These are phyloP conservation scores for Sprattus sprattus DNA, from an alignment of 2,113 vertebrate genomes.

Conservation along the genomic window DNA sequence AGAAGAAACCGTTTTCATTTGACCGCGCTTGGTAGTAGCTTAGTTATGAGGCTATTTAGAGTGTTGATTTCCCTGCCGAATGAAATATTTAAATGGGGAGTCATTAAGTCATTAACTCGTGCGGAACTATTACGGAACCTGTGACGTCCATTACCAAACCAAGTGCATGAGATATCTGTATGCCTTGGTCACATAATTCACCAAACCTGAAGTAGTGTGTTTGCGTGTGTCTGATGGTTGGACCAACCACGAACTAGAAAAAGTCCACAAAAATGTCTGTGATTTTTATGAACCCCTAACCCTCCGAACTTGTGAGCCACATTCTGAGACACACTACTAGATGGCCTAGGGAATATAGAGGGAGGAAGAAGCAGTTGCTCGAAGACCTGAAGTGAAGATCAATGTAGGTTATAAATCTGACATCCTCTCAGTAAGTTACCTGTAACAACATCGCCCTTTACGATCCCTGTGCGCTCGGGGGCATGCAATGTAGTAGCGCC, in stretches of 20 bases:
- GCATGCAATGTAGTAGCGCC: background rate
- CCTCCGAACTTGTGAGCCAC: too few relatives aligned
- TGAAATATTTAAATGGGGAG: slow-evolving; percentile 39
- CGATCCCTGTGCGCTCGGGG: background rate
- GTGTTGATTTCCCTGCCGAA: slow-evolving; percentile 29
- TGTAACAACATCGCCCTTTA: background rate
- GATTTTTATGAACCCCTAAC: background rate
- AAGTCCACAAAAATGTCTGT: background rate
- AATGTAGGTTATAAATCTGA: background rate
- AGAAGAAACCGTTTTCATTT: background rate
- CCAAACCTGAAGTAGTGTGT: background rate
- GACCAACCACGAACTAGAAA: background rate
- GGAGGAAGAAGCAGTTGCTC: background rate
- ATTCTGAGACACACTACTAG: too few relatives aligned
- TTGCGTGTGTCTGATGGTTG: background rate
- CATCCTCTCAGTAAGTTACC: background rate
- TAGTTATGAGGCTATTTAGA: background rate
- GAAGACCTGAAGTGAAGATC: background rate
- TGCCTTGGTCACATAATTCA: background rate
- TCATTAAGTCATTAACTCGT: slow-evolving; percentile 29
- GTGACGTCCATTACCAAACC: background rate
- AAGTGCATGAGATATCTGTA: background rate
- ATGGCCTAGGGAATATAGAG: background rate
- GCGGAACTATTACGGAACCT: background rate
- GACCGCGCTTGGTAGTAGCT: background rate